Conservation (phyloP, 2,797 vertebrate species). For the Carduelis carduelis region DNA sequence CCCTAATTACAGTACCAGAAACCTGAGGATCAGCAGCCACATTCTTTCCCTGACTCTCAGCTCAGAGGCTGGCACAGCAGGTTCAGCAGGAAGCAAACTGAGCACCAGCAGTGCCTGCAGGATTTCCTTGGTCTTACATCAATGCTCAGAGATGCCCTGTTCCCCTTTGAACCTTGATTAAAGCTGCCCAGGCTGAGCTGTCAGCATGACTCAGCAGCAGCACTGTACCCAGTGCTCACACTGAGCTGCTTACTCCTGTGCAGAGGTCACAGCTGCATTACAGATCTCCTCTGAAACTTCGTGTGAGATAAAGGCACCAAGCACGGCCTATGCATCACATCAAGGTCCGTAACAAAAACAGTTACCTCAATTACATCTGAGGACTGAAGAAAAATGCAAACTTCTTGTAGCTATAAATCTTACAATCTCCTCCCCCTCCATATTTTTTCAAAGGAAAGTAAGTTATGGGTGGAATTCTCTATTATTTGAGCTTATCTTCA, state of each 20-base stretch:
- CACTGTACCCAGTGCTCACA: neutral
- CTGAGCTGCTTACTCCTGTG: neutral
- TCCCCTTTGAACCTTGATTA: neutral
- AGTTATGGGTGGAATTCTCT: neutral
- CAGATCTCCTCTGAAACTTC: neutral
- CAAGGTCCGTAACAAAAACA: neutral
- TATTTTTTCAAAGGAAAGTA: neutral
- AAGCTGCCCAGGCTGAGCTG: neutral
- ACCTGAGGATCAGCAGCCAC: neutral
- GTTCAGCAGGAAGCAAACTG: neutral
- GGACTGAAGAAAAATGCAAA: neutral
- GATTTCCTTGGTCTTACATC: neutral
- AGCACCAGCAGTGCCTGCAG: neutral
- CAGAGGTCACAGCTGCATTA: neutral
- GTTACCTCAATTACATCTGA: neutral
- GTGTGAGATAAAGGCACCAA: neutral
- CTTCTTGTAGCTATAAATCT: neutral
- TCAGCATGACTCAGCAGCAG: neutral
- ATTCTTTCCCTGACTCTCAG: neutral
- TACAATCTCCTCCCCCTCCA: rapidly evolving
- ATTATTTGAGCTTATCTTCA: neutral
- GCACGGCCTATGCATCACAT: neutral
- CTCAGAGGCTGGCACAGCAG: neutral
- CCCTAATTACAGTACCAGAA: neutral
- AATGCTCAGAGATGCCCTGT: neutral